A percentile compares a stretch with the other conserved stretches of the same genome.
Conservation (phyloP, 2,888 invertebrate species). For the Dasypogon diadema region DNA sequence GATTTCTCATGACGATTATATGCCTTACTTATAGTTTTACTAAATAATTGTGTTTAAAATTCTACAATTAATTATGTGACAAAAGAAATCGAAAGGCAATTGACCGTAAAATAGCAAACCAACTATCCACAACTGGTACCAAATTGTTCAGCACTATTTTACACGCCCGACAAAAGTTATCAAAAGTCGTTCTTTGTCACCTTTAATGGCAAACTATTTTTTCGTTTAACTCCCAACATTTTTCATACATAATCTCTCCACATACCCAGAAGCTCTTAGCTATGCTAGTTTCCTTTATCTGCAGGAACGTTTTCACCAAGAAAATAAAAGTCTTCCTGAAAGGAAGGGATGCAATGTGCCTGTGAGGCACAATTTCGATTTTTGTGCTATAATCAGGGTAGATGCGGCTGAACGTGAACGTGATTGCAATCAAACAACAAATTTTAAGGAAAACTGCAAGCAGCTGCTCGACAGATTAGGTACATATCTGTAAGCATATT, state of each 20-base stretch:
- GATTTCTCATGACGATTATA: no score
- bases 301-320: conserved; percentile 12
- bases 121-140: no score
- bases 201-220: neutral
- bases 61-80: no score
- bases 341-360: conserved; percentile 42
- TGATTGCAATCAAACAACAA: conserved; percentile 50
- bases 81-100: no score
- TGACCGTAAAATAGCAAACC: no score
- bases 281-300: conserved; percentile 22
- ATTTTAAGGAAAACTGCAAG: conserved; percentile 46
- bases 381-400: conserved; percentile 44
- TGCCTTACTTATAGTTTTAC: no score
- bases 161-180: neutral
- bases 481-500: conserved; percentile 23
- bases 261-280: neutral
- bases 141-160: no score
- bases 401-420: conserved; percentile 50
- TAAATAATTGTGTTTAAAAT: no score
- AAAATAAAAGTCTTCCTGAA: conserved; percentile 36
- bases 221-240: neutral
- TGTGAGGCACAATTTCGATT: conserved; percentile 45
- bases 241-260: neutral
- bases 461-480: neutral
- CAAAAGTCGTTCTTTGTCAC: neutral